Evolutionary conservation across 2,888 invertebrate species (phyloP).

Genomic region (Pantelozetes paolii): DNA sequence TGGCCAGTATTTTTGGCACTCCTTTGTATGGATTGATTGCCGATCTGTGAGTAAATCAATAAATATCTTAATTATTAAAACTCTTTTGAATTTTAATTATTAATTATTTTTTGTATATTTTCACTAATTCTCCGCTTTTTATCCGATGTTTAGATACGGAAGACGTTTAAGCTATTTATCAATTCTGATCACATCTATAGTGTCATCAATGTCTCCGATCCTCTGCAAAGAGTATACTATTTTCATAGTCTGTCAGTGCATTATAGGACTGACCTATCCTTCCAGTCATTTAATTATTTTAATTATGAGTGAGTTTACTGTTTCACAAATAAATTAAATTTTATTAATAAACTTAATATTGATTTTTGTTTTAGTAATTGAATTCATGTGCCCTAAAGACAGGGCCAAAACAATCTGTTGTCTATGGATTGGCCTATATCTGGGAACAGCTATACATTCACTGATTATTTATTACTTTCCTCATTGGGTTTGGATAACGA

Average conservation of each 20-base stretch:
- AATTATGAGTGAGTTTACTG: neutral
- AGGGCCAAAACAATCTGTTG: neutral
- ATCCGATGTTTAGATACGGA: neutral
- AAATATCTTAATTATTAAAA: no score
- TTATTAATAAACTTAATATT: neutral
- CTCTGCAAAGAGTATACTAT: neutral
- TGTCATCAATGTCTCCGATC: neutral
- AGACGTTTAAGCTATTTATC: neutral
- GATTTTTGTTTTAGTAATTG: neutral
- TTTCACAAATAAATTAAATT: neutral
- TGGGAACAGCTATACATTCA: conserved; percentile 9
- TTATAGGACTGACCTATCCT: conserved; percentile 15
- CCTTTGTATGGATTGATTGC: conserved; percentile 29
- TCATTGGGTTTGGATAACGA: conserved; percentile 23
- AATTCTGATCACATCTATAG: neutral
- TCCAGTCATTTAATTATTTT: conserved; percentile 21
- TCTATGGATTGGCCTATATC: neutral
- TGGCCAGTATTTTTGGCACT: conserved; percentile 6
- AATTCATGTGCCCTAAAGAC: neutral
- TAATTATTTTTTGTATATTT: no score
- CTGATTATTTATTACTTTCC: conserved; percentile 15
- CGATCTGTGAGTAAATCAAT: conserved; percentile 31
- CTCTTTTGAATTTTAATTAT: no score
- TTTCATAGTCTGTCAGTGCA: conserved; percentile 6
- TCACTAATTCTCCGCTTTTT: neutral